These are phyloP conservation scores for Anolis carolinensis DNA, from an alignment of 2,113 vertebrate species.

Conservation along the genomic window DNA sequence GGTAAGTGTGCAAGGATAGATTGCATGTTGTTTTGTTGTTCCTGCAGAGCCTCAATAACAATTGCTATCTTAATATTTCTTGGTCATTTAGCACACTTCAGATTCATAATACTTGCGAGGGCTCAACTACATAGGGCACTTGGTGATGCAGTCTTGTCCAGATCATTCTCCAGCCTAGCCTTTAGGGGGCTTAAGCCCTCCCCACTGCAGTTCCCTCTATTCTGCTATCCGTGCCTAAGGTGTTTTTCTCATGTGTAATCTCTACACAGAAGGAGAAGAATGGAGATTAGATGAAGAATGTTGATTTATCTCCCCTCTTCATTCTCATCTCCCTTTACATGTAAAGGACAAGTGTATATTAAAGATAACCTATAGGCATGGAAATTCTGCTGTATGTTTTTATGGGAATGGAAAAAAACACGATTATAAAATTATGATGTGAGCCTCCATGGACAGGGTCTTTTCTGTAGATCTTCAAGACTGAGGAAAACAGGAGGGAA, in stretches of 20 bases:
- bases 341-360: neutral
- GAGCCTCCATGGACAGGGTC: neutral
- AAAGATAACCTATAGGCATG: neutral
- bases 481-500: neutral
- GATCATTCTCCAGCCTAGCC: too few relatives aligned
- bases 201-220: too few relatives aligned
- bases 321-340: neutral
- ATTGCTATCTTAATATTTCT: too few relatives aligned
- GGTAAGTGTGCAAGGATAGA: too few relatives aligned
- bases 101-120: too few relatives aligned
- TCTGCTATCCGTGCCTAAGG: neutral
- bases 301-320: too few relatives aligned
- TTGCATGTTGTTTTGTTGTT: too few relatives aligned
- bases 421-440: neutral
- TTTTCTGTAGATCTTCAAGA: neutral
- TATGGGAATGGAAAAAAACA: neutral
- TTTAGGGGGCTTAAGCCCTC: too few relatives aligned
- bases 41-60: too few relatives aligned
- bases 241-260: neutral
- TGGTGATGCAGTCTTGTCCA: too few relatives aligned
- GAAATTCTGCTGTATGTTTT: neutral
- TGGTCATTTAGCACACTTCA: too few relatives aligned
- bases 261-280: neutral
- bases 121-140: too few relatives aligned
- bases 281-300: neutral